These are phyloP conservation scores for Doryteuthis pealeii DNA, from an alignment of 1,140 invertebrate species.

Conservation along the genomic window DNA sequence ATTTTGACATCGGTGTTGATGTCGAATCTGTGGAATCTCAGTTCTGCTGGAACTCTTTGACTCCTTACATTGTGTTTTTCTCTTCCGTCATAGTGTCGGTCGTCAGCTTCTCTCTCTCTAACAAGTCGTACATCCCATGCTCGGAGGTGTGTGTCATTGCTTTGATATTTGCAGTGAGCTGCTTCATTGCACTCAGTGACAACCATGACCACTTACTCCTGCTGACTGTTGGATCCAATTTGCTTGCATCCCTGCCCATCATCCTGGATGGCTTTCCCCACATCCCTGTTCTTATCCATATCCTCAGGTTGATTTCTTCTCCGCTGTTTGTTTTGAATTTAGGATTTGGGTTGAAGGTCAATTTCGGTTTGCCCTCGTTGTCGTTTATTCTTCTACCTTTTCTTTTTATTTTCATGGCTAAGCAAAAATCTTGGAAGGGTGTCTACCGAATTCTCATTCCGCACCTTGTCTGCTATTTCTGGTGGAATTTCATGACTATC, in stretches of 20 bases:
- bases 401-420: conserved; percentile 73
- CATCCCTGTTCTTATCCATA: conserved; percentile 35
- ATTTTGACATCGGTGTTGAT: conserved; percentile 57
- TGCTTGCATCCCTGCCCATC: conserved; percentile 79
- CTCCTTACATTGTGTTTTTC: conserved; percentile 79
- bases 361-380: conserved; percentile 67
- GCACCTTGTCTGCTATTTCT: conserved; percentile 82
- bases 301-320: conserved; percentile 35
- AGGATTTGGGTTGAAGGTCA: conserved; percentile 37
- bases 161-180: conserved; percentile 72
- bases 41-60: conserved; percentile 79
- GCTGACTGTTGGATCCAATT: conserved; percentile 75
- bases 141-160: conserved; percentile 79
- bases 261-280: conserved; percentile 69
- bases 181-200: conserved; percentile 71
- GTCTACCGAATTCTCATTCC: conserved; percentile 77
- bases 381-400: conserved; percentile 77
- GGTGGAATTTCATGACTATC: conserved; percentile 72
- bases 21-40: conserved; percentile 77
- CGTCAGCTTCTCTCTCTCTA: conserved; percentile 74
- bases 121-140: conserved; percentile 76
- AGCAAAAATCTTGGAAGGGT: conserved; percentile 74
- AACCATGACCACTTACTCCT: conserved; percentile 73
- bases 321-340: conserved; percentile 40
- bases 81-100: conserved; percentile 73